Evolutionary conservation across 2,888 invertebrate species (phyloP).

Genomic region (Amiota mariae): DNA sequence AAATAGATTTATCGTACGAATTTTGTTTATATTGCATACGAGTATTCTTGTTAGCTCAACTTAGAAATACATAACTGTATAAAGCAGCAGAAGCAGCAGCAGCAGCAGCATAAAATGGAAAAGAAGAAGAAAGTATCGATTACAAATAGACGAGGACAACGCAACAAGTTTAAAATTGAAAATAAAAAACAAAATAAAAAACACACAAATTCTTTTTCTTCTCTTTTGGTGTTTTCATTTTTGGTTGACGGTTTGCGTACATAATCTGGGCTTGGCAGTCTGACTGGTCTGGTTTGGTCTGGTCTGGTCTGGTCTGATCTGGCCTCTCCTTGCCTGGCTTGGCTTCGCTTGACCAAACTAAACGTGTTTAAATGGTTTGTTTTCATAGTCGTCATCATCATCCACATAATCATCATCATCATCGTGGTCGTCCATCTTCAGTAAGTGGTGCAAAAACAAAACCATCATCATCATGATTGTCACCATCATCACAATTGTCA

Average conservation of each 20-base stretch:
- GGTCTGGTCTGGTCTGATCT: neutral
- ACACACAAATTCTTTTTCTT: no score
- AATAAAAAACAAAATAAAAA: neutral
- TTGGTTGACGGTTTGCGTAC: neutral
- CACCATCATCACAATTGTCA: neutral
- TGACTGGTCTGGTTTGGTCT: conserved; percentile 8
- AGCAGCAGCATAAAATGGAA: neutral
- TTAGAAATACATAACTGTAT: conserved; percentile 1
- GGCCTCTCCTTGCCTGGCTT: neutral
- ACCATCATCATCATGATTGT: neutral
- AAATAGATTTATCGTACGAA: no score
- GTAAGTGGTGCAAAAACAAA: no score
- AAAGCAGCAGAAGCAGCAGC: neutral
- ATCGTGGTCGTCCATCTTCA: neutral
- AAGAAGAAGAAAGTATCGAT: conserved; percentile 13
- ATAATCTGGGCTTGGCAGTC: conserved; percentile 17
- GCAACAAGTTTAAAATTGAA: conserved; percentile 15
- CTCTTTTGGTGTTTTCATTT: no score
- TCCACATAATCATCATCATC: neutral
- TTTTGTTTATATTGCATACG: no score
- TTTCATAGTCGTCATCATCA: conserved; percentile 10
- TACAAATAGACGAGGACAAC: neutral
- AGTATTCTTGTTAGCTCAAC: no score
- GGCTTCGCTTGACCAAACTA: neutral
- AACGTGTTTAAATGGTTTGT: conserved; percentile 11